phyloP scores from a whole-genome alignment of 2,888 invertebrate species.

The Watsonalla cultraria region DNA sequence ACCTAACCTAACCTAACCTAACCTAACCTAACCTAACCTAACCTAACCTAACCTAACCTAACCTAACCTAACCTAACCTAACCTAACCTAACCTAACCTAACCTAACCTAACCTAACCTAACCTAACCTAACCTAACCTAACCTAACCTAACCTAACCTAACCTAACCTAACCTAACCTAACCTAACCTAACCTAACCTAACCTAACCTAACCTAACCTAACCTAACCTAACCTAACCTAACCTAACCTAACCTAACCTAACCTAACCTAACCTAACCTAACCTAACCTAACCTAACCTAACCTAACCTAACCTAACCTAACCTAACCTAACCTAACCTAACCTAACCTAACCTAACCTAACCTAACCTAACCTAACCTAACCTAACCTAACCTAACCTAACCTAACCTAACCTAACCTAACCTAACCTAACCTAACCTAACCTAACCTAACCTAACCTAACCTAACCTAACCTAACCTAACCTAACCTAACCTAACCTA shows the following conservation, averaged over 20 bases:
- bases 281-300: slow-evolving; percentile 13
- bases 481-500: neutral
- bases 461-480: slow-evolving; percentile 14
- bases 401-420: slow-evolving; percentile 19
- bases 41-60: slow-evolving; percentile 21
- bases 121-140: slow-evolving; percentile 21
- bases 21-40: slow-evolving; percentile 23
- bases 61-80: slow-evolving; percentile 24
- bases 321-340: slow-evolving; percentile 14
- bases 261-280: slow-evolving; percentile 18
- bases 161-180: slow-evolving; percentile 21
- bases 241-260: slow-evolving; percentile 15
- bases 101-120: slow-evolving; percentile 24
- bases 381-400: slow-evolving; percentile 15
- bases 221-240: slow-evolving; percentile 16
- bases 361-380: slow-evolving; percentile 11
- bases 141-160: slow-evolving; percentile 23
- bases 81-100: slow-evolving; percentile 23
- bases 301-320: slow-evolving; percentile 14
- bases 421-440: slow-evolving; percentile 16
- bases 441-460: slow-evolving; percentile 15
- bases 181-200: slow-evolving; percentile 20
- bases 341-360: slow-evolving; percentile 13
- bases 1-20: slow-evolving; percentile 22
- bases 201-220: slow-evolving; percentile 17